Percentiles rank a stretch among this genome's conserved stretches.
Evolutionary conservation across 1,140 invertebrate genomes (phyloP).

Genomic region (Tyrophagus putrescentiae): DNA sequence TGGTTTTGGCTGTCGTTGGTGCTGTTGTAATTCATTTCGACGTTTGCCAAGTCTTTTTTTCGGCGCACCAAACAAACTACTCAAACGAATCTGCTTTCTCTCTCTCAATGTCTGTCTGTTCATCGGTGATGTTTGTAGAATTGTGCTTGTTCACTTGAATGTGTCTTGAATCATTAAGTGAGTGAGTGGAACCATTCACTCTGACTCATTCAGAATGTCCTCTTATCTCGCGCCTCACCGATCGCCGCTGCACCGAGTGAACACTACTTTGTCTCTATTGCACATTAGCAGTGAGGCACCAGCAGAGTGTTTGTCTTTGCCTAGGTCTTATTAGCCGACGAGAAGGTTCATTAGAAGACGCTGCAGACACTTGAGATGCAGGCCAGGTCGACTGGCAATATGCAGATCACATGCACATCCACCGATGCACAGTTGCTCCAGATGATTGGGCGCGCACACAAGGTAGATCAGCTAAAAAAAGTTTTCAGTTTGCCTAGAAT

Average conservation of each 20-base stretch:
- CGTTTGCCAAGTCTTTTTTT: too few relatives aligned
- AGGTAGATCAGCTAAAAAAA: too few relatives aligned
- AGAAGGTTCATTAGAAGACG: too few relatives aligned
- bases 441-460: too few relatives aligned
- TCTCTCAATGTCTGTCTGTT: too few relatives aligned
- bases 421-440: neutral
- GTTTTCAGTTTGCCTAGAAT: too few relatives aligned
- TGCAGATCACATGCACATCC: slow-evolving; percentile 4
- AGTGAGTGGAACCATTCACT: too few relatives aligned
- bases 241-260: neutral
- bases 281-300: neutral
- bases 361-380: neutral
- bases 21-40: neutral
- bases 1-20: neutral
- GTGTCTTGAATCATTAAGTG: slow-evolving; percentile 10
- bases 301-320: neutral
- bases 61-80: too few relatives aligned
- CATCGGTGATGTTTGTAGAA: slow-evolving; percentile 4
- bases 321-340: neutral
- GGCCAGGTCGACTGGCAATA: neutral
- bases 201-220: neutral
- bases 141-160: neutral
- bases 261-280: too few relatives aligned
- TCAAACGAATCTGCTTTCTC: too few relatives aligned
- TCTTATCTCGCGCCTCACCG: slow-evolving; percentile 6